Evolutionary conservation across 1,140 invertebrate species (phyloP), one percentile per base, ranked within the genome.

Genomic region (Drosophila dunni): DNA sequence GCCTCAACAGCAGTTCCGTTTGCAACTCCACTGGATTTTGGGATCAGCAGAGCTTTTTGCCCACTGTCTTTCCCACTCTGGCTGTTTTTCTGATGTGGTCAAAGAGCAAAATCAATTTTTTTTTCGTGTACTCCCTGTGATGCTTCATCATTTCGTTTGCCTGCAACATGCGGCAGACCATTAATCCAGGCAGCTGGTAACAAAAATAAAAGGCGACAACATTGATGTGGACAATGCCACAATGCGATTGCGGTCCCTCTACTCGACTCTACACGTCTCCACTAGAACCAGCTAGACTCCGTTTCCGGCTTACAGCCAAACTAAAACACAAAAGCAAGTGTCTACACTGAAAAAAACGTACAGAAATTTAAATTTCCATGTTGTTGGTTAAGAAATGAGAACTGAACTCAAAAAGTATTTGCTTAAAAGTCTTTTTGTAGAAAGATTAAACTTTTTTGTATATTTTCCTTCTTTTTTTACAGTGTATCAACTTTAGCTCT

Each of bases 211-310:
- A 75, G 83, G 83, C 83, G 82, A 73, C 82, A 79, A 81, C 83
- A 85, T 85, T 77, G 83, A 86, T 86, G 79, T 79, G 82, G 67
- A 88, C 82, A 86, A 83, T 83, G 83, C 83, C 84, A 78, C 83
- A 88, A 88, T 88, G 83, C 83, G 84, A 88, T 88, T 88, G 83
- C 73, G 83, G 83, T 89, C 79, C 79, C 7, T 17, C 7, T 15
- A n/a, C 48, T 11, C 36, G 50, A 88, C 7, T 17, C 7, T 15
- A n/a, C 48, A n/a, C 36, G 50, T 11, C 51, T 11, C 4, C 10
- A 33, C 15, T 20, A 7, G 38, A 57, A 9, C 42, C 34, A 40
- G 53, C 63, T 63, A 46, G 63, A 78, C 78, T 82, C 66, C 76
- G 83, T 74, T 85, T 82, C 82, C 82, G 83, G 77, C 68, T 74